Percentiles rank a stretch among this genome's conserved stretches.
phyloP scores from a whole-genome alignment of 1,140 invertebrate genomes.

The Brachionus angularis region DNA sequence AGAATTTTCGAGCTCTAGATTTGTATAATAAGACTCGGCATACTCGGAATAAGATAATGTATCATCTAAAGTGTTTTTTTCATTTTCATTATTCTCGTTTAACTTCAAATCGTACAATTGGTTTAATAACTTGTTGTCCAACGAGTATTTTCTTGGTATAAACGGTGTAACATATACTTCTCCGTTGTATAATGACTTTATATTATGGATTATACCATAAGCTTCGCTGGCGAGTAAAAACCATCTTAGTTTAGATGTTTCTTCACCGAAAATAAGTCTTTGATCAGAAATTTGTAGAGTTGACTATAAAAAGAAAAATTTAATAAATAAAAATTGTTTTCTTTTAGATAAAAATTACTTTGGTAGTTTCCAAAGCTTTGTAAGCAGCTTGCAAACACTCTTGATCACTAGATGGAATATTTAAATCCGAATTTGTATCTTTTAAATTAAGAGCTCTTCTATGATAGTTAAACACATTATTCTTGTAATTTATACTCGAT shows the following conservation, averaged over 20 bases:
- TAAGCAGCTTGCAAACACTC: slow-evolving; percentile 47
- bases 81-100: background rate
- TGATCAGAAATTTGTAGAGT: slow-evolving; percentile 69
- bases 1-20: background rate
- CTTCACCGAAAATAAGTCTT: slow-evolving; percentile 66
- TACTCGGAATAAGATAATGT: background rate
- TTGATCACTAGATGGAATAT: background rate
- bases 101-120: background rate
- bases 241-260: slow-evolving; percentile 71
- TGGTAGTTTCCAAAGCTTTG: slow-evolving; percentile 10
- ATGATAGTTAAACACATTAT: slow-evolving; percentile 1
- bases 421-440: no score
- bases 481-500: slow-evolving; percentile 68
- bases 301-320: slow-evolving; percentile 57
- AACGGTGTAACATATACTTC: slow-evolving; percentile 13
- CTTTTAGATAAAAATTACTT: background rate
- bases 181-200: slow-evolving; percentile 9
- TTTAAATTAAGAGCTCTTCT: background rate
- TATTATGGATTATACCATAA: slow-evolving; percentile 38
- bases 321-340: slow-evolving; percentile 24
- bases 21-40: background rate
- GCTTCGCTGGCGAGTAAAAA: slow-evolving; percentile 32
- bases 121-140: background rate
- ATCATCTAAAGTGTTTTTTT: no score
- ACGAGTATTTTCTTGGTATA: background rate